Base-by-base conservation (phyloP, 2,113 vertebrate species). In the Saccopteryx leptura region DNA sequence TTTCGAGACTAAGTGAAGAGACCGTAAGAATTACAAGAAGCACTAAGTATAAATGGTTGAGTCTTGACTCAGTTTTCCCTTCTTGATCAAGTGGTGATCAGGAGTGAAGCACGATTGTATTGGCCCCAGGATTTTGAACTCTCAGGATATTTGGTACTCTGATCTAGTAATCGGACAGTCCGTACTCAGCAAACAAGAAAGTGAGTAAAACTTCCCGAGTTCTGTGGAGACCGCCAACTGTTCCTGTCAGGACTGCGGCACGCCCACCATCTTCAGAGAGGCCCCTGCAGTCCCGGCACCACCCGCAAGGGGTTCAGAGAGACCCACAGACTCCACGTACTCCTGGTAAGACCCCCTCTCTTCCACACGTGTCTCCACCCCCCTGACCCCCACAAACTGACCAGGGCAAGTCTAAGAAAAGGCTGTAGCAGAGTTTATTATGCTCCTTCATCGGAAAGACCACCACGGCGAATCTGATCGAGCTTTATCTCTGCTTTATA, bases 1-100 rank as follows among this genome's bases (percentile, higher is more conserved):
- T 96, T 95, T 88, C 28, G 48, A 82, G 92, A 74, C 39, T 31
- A n/a, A 85, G 74, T 75, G 78, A 56, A 92, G 79, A 79, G 52
- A 23, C 58, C 24, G 54, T 12, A n/a, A 74, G 50, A 28, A 39
- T 50, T 72, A 56, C 63, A 58, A 60, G 48, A 31, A 95, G 7
- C 2, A 68, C 68, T 81, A 81, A 28, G 58, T 52, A 60, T 56
- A 52, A 74, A 90, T 71, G 33, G 28, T 5, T 52, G 46, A 81
- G 12, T 52, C 60, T 83, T 46, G 23, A 79, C 15, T 83, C 33
- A 7, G 2, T 52, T 46, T 76, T 69, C 23, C 18, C 21, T 90
- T 80, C n/a, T 11, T 71, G 71, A 18, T 18, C 39, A 76, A 48
- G 56, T 19, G 58, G 33, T 84, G 46, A 86, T 33, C 19, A 13